These are phyloP conservation scores for Thrips palmi DNA, from an alignment of 1,140 invertebrate species.

Conservation along the genomic window DNA sequence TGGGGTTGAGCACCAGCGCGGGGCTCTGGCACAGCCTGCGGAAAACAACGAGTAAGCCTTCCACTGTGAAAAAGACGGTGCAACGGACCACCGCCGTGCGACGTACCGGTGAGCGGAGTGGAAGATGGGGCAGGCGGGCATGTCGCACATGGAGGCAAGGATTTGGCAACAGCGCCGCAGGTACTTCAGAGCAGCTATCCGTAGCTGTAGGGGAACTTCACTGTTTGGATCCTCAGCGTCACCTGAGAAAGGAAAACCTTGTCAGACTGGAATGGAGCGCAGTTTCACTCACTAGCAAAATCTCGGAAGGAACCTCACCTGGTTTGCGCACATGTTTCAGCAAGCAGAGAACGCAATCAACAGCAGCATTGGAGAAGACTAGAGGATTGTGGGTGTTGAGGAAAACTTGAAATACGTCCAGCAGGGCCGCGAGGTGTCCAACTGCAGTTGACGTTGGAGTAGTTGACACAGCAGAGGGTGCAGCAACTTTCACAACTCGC, in stretches of 20 bases:
- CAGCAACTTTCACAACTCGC: constrained; percentile 64
- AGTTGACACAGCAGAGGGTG: constrained; percentile 39
- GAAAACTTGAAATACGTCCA: constrained; percentile 87
- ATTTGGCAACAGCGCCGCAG: constrained; percentile 70
- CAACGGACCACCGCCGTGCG: constrained; percentile 22
- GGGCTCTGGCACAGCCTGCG: no score
- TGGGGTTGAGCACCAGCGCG: no score
- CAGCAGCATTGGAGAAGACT: constrained; percentile 82
- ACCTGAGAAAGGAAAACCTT: constrained; percentile 12
- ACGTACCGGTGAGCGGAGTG: constrained; percentile 56
- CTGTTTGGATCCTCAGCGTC: constrained; percentile 22
- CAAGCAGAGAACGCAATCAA: constrained; percentile 82
- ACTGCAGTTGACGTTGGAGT: constrained; percentile 31
- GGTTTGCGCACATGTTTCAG: constrained; percentile 42
- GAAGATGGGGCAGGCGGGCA: constrained; percentile 86
- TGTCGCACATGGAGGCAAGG: constrained; percentile 77
- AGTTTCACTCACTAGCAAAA: neutral
- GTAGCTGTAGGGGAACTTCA: constrained; percentile 41
- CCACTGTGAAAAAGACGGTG: neutral
- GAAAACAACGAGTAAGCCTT: constrained; percentile 35
- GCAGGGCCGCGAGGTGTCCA: constrained; percentile 44
- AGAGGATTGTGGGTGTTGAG: constrained; percentile 78
- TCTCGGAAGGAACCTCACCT: constrained; percentile 23
- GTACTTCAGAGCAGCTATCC: constrained; percentile 69
- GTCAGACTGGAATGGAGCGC: neutral